Base-by-base conservation (phyloP, 2,797 vertebrate genomes). In the Pempheris klunzingeri region DNA sequence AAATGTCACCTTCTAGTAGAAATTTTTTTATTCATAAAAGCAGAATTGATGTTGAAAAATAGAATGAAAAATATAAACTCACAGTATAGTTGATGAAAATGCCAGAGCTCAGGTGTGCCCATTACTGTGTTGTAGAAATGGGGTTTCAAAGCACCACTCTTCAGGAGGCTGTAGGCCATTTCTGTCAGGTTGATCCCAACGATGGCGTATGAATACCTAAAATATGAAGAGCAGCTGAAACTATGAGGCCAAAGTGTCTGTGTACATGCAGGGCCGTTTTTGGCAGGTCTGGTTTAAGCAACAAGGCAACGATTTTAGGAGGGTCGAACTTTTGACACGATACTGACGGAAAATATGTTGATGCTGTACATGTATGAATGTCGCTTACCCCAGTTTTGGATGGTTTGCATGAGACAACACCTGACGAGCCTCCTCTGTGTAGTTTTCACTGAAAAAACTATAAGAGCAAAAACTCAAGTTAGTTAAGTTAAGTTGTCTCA, bases 111-210 rank as follows among this genome's bases (percentile, higher is more conserved):
- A 0, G 98, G 95, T 17, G 92, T 59, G 1, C 96, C 96, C 46
- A 92, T 84, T 28, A 97, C 96, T 8, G 93, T 30, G 43, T 98
- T 98, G 92, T 99, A 99, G 90, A 99, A 96, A 82, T 99, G 96
- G 55, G 94, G 85, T 83, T 98, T 99, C 74, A 99, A 90, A 75
- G 96, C 92, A 1, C 97, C 97, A 0, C 91, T 97, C 93, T 95
- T 97, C 71, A 99, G 93, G 54, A 99, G 92, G 89, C 97, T 98
- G 84, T 98, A 99, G 0, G 98, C 98, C 98, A 99, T 99, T 90
- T 99, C 98, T 26, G 98, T 99, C 89, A 99, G 92, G 85, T 99
- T 99, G 88, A 99, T 99, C 65, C 98, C 98, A 88, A 99, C 98
- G 80, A 99, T 99, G 86, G 98, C 98, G 75, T 99, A 99, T 1